Evolutionary conservation across 2,113 vertebrate genomes (phyloP), one percentile per base, ranked within the genome.

Genomic region (Etheostoma cragini): DNA sequence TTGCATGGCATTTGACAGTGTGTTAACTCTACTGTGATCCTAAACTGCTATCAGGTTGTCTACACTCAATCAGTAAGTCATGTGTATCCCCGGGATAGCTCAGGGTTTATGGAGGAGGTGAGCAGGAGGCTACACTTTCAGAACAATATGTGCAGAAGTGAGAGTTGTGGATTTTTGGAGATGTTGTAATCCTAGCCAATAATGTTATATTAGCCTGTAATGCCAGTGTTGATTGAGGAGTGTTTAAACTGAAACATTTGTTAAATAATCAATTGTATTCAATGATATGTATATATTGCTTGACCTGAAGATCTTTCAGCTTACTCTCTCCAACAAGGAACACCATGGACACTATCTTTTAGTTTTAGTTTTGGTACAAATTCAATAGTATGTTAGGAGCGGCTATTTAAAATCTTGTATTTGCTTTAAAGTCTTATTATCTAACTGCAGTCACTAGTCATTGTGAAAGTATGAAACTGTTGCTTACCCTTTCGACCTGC

Each of bases 31-130:
- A 60, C 85, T 86, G 84, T 89, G 89, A 88, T 92, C 83, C 80
- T 93, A 89, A 91, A 93, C 90, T 91, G 85, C 88, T 87, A 86
- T 92, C 91, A 87, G 87, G 87, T 92, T 93, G 87, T 92, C 90
- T 86, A 85, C 91, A 90, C 92, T 91, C 91, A 86, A 81, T 91
- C 91, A 92, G 74, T 86, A 68, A 88, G 82, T 78, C 85, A 68
- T 87, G 81, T 85, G 85, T 83, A 85, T 81, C 76, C 84, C 76
- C 57, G 22, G 86, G 78, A 89, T 80, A 76, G 88, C 66, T 78
- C 66, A 46, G 56, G 62, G 76, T 88, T 87, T 83, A 81, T 46
- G 57, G 54, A 52, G 42, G 79, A 90, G 86, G 85, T 82, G 76
- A 90, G 58, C 49, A 72, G 21, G 68, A 84, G 85, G 82, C 81